Evolutionary conservation across 2,888 invertebrate species (phyloP), one percentile per base, ranked within the genome.

Genomic region (Heteropelma amictum): DNA sequence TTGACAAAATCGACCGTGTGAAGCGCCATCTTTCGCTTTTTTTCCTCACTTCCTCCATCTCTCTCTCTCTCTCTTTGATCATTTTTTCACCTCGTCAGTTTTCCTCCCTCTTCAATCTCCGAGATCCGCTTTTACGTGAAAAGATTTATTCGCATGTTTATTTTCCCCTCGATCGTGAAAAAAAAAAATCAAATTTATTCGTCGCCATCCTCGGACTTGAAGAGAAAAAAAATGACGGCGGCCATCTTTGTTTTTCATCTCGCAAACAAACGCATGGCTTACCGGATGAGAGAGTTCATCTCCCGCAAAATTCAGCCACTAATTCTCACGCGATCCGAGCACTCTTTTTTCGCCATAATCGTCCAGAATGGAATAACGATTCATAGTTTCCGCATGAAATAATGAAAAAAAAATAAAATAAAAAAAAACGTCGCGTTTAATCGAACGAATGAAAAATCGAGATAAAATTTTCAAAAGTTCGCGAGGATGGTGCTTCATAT

Each of bases 401-500:
- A 42, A 45, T 8, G 19, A 51, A 23, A 26, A 45, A 40, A 14
- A 65, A 23, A 5, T 14, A 42, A 45, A 21, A 19, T 28, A 21
- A 45, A 19, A 30, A 10, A 6, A 28, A n/a, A n/a, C n/a, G n/a
- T n/a, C n/a, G n/a, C 21, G 23, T 38, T 14, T 21, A 33, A 10
- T 42, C 35, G 10, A 14, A 21, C 33, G 28, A 6, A n/a, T 10
- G 7, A 14, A 38, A 40, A 33, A 10, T 26, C 0, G 12, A 12
- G 26, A 12, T 21, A 14, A n/a, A n/a, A n/a, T n/a, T 49, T 21
- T 28, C 10, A 2, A 53, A 21, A 53, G 3, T 10, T 63, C 53
- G 47, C 74, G 82, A 85, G 85, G 87, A 85, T 86, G 87, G 87
- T 87, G 88, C 88, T 89, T 88, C 87, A 88, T 89, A 88, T 86